These are phyloP conservation scores for Drosophila ambigua DNA, from an alignment of 1,140 invertebrate species.

Conservation along the genomic window DNA sequence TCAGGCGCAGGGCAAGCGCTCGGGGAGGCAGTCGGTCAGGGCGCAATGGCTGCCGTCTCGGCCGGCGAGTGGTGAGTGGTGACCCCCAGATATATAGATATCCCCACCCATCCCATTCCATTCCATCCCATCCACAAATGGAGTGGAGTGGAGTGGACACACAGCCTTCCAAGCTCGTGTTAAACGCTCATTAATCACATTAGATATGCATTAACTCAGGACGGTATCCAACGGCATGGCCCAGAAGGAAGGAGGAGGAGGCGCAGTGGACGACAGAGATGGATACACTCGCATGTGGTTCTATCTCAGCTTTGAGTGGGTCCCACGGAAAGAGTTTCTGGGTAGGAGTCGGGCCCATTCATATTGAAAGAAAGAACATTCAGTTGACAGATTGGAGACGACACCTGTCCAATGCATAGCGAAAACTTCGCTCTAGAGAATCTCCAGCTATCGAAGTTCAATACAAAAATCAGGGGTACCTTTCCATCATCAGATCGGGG, in stretches of 20 bases:
- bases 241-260: background rate
- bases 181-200: constrained; percentile 80
- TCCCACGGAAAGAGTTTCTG: no score
- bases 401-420: no score
- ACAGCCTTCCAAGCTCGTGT: constrained; percentile 59
- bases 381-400: no score
- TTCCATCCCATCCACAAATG: background rate
- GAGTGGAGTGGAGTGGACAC: constrained; percentile 3
- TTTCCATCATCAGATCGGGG: no score
- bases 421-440: no score
- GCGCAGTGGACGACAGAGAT: constrained; percentile 1
- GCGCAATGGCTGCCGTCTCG: background rate
- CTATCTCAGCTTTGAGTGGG: background rate
- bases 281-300: constrained; percentile 5
- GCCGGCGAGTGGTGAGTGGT: constrained; percentile 33
- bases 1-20: background rate
- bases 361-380: no score
- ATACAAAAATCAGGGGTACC: no score
- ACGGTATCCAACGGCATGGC: constrained; percentile 30
- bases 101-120: constrained; percentile 16
- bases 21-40: background rate
- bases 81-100: constrained; percentile 44
- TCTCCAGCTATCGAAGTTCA: no score
- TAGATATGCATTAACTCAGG: constrained; percentile 76
- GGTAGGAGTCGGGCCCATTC: no score